These are phyloP conservation scores for Halcyon chelicuti DNA, from an alignment of 2,797 vertebrate genomes.

Conservation along the genomic window DNA sequence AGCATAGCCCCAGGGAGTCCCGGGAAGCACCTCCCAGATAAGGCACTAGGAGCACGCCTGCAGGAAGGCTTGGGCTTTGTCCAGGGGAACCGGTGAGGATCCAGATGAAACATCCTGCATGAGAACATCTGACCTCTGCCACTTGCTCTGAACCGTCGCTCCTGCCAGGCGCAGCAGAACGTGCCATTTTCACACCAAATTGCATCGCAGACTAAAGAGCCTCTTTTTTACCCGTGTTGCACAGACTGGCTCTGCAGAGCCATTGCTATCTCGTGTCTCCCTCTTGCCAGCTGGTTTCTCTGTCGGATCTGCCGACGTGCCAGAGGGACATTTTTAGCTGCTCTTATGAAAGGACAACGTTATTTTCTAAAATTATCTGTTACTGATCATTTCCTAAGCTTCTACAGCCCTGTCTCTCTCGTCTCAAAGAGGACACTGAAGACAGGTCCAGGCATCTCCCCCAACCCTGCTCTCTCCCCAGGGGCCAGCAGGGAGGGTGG, in stretches of 20 bases:
- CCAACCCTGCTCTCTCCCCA: neutral
- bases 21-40: slow-evolving; percentile 41
- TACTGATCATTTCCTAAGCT: neutral
- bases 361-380: slow-evolving; percentile 21
- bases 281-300: slow-evolving; percentile 31
- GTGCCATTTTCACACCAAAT: neutral
- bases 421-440: neutral
- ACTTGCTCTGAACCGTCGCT: neutral
- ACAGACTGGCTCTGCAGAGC: neutral
- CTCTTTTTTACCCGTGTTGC: neutral
- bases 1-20: slow-evolving; percentile 26
- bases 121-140: neutral
- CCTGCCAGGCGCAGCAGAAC: neutral
- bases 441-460: neutral
- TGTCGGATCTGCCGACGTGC: neutral
- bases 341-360: neutral
- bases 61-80: neutral
- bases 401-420: neutral
- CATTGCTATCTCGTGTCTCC: neutral
- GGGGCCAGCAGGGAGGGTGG: neutral
- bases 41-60: neutral
- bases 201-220: neutral
- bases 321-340: slow-evolving; percentile 48
- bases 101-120: slow-evolving; percentile 3
- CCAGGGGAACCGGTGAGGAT: neutral